Base-by-base conservation (phyloP, 2,797 vertebrate genomes). In the Apodemus agrarius region DNA sequence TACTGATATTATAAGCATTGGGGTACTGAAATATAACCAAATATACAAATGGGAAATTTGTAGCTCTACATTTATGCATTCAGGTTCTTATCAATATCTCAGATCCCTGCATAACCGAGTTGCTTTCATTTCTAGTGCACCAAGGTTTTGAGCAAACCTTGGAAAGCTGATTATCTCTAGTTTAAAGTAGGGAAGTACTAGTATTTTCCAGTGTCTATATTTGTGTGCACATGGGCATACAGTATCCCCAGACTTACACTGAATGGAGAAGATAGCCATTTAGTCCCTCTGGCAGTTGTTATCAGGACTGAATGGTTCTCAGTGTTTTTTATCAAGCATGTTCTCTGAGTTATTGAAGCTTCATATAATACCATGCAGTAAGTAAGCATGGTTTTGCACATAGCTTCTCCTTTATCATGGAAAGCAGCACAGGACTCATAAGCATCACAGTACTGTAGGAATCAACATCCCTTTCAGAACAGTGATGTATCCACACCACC, bases 201-300 rank as follows among this genome's bases (percentile, higher is more conserved):
- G 89, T 14, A 78, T 95, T 94, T 61, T 26, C 75, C 91, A 94
- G 67, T 85, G 65, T 29, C 63, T 95, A 52, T 0, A 6, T 90
- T 86, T 93, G 97, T 34, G n/a, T 83, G 85, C 34, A 79, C 84
- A 65, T 37, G 2, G 12, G 63, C 63, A n/a, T 26, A 40, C 17
- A 10, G 37, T 67, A 37, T 95, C 93, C 90, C 37, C 63, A 89
- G 43, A 52, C 46, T 90, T 86, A 52, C 90, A 95, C 93, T 96
- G 90, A 96, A 94, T 97, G 90, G 97, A 94, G 75, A 97, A 96
- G 90, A 61, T 65, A 97, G 97, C 92, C 94, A 90, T 78, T 78
- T 1, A 0, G 31, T 92, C 69, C 90, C 97, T 95, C 80, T 17
- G 22, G 92, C 93, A 95, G n/a, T 97, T 95, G 90, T 94, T 97